Percentiles rank a stretch among this genome's conserved stretches.
Evolutionary conservation across 2,113 vertebrate genomes (phyloP).

Genomic region (Actinemys pallida): DNA sequence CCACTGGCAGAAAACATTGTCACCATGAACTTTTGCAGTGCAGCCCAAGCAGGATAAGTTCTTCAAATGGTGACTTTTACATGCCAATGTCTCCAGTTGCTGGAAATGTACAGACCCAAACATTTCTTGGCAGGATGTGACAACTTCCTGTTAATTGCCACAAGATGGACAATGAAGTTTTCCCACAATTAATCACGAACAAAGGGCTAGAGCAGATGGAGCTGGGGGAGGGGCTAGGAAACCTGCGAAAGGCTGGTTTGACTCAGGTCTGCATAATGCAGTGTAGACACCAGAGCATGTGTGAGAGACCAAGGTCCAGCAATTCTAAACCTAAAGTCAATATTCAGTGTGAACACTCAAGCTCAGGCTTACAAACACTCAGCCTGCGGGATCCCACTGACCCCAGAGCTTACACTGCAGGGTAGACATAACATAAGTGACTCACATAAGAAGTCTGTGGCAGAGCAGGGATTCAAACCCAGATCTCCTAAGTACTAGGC

Average conservation of each 20-base stretch:
- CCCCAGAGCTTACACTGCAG: too few species aligned
- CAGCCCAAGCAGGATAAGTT: neutral
- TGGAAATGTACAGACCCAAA: neutral
- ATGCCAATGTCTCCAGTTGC: neutral
- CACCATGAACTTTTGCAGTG: neutral
- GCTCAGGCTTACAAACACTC: too few species aligned
- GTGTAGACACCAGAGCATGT: neutral
- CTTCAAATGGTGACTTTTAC: neutral
- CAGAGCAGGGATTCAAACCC: accelerated
- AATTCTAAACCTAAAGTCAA: too few species aligned
- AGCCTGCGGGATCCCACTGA: too few species aligned
- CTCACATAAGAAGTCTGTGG: accelerated
- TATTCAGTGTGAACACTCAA: too few species aligned
- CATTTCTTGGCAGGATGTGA: neutral
- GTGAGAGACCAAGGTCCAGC: neutral
- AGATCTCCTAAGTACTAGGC: neutral
- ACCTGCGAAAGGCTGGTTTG: neutral
- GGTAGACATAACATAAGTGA: neutral
- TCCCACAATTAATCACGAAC: neutral
- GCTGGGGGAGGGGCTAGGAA: neutral
- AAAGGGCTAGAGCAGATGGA: neutral
- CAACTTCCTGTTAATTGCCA: neutral
- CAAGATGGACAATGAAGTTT: neutral
- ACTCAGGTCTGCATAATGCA: neutral
- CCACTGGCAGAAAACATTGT: neutral